These are phyloP conservation scores for Ericerus pela DNA, from an alignment of 1,140 invertebrate genomes.

Conservation along the genomic window DNA sequence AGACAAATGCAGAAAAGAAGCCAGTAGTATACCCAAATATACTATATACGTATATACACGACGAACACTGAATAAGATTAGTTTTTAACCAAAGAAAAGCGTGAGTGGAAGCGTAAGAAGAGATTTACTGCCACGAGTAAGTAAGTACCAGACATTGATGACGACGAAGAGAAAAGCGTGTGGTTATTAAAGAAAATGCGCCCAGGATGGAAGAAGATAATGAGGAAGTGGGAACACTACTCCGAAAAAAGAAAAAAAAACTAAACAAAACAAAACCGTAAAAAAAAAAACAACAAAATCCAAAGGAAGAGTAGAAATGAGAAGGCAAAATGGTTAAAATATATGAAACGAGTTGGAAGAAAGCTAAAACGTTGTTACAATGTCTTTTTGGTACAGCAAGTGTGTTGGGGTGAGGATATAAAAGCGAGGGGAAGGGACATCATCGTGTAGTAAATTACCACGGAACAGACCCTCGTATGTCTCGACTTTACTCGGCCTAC, in stretches of 20 bases:
- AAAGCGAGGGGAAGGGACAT: too few relatives aligned
- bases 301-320: too few relatives aligned
- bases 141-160: too few relatives aligned
- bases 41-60: background rate
- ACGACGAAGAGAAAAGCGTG: too few relatives aligned
- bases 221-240: too few relatives aligned
- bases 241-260: too few relatives aligned
- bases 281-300: too few relatives aligned
- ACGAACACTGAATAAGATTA: background rate
- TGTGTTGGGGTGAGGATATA: too few relatives aligned
- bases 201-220: too few relatives aligned
- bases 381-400: background rate
- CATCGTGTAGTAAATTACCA: background rate
- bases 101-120: background rate
- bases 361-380: conserved; percentile 3
- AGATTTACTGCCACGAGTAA: background rate
- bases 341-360: conserved; percentile 5
- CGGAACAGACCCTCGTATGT: background rate
- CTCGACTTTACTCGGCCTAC: too few relatives aligned
- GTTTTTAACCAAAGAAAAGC: conserved; percentile 1
- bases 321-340: conserved; percentile 1
- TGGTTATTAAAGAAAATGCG: too few relatives aligned
- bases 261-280: too few relatives aligned
- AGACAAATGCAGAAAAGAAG: background rate
- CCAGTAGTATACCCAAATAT: background rate